Percentiles rank a stretch among this genome's conserved stretches.
Evolutionary conservation across 2,888 invertebrate genomes (phyloP).

Genomic region (Graphium colonna): DNA sequence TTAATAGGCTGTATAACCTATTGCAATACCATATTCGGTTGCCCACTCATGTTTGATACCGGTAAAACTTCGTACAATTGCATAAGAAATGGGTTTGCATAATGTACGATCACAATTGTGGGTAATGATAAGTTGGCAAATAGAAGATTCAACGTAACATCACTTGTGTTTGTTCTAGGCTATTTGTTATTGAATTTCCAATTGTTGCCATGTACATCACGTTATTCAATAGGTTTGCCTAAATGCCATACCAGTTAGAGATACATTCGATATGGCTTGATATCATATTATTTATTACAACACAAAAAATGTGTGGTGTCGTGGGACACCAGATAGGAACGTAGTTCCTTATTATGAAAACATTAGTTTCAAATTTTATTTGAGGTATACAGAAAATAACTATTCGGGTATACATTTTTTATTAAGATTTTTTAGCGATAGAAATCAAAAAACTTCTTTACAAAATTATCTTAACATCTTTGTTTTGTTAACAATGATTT

Average conservation of each 20-base stretch:
- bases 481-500: no score
- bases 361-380: no score
- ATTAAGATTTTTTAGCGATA: neutral
- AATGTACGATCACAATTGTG: neutral
- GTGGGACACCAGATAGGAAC: no score
- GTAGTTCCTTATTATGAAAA: no score
- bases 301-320: no score
- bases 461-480: no score
- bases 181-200: conserved; percentile 14
- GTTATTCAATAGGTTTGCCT: no score
- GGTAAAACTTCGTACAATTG: neutral
- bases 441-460: no score
- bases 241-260: neutral
- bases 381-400: no score
- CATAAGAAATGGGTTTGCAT: neutral
- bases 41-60: neutral
- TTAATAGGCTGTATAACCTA: neutral
- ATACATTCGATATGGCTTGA: no score
- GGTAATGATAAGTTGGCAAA: neutral
- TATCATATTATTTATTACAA: no score
- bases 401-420: neutral
- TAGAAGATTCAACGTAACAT: conserved; percentile 6
- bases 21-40: neutral
- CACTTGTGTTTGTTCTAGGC: conserved; percentile 4
- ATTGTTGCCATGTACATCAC: neutral